Base-by-base conservation (phyloP, 1,140 invertebrate genomes). In the Melipona quadrifasciata region DNA sequence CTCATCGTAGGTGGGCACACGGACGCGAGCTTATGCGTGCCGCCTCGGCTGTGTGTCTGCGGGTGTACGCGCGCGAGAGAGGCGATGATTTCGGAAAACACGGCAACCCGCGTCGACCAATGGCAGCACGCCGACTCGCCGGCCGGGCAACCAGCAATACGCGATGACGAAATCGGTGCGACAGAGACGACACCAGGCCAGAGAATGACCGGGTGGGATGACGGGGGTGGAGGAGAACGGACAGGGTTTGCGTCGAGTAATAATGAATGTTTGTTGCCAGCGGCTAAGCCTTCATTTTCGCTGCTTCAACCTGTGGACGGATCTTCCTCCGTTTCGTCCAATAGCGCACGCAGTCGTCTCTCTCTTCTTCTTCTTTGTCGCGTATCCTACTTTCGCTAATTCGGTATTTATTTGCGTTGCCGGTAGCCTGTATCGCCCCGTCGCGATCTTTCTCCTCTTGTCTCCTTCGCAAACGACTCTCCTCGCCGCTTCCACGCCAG, bases 1-100 rank as follows among this genome's bases (percentile, higher is more conserved):
- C 88, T 89, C 86, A 83, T 90, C 82, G 86, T 86, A 80, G 87
- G 80, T 65, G 72, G 76, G 53, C 83, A 80, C 86, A 80, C 77
- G 67, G 79, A 85, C 55, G 57, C 51, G 74, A 58, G 70, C 39
- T 68, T 86, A 71, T 84, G 84, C 79, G 83, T 72, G 77, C 75
- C 58, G 61, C 74, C 74, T 39, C 74, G 65, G 34, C 55, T 53
- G 64, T 27, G 27, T 86, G 27, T 86, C 81, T 77, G 78, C 77
- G 74, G 61, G 77, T n/a, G n/a, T 85, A 80, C 81, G 87, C 85
- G 87, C 86, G 85, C 76, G 90, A 89, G 89, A 90, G 85, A 90
- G 85, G 85, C 91, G 89, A 93, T 93, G 92, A 93, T 93, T 93
- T 91, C 86, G 90, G 89, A 91, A 92, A 92, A 92, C 84, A 85